Base-by-base conservation (phyloP, 2,797 vertebrate species). In the Sandelia bainsii region DNA sequence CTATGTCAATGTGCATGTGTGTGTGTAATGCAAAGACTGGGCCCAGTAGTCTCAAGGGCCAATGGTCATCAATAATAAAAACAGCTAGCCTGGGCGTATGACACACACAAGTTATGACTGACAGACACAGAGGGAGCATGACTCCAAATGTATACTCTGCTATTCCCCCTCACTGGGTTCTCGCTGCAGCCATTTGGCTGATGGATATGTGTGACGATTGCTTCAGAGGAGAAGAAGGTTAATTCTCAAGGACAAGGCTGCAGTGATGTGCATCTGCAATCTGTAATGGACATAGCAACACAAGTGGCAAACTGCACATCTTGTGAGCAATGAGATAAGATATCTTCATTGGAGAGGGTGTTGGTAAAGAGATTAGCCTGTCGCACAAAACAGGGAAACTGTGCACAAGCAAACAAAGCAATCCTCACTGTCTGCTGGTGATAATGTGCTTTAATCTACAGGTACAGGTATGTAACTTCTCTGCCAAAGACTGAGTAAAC, bases 61-160 rank as follows among this genome's bases (percentile, higher is more conserved):
- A 8, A 9, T 37, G 75, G 85, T 76, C 87, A 90, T 92, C 79
- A 91, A 93, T 90, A 88, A 91, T 90, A 74, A 52, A 89, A 68
- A 71, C 71, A 77, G 50, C 1, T 32, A 79, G 74, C 49, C 70
- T 13, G 32, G 34, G 62, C 3, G 27, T 51, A 68, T 0, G 20
- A 82, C 52, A 88, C 54, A 77, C 19, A 56, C 58, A 23, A 50
- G 62, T 78, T 73, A 57, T 22, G 53, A 54, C 70, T 53, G 61
- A 75, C 56, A 76, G 46, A 75, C 60, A 59, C 37, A 56, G 67
- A 63, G 29, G 34, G 22, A 72, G 34, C 6, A 5, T n/a, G 58
- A 46, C 46, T 69, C 64, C 11, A 63, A 34, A 67, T 39, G 60
- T 32, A 12, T 29, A 17, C 5, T 7, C 46, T 13, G 46, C 69